phyloP scores from a whole-genome alignment of 2,888 invertebrate genomes.

The Cremastinae sp. region DNA sequence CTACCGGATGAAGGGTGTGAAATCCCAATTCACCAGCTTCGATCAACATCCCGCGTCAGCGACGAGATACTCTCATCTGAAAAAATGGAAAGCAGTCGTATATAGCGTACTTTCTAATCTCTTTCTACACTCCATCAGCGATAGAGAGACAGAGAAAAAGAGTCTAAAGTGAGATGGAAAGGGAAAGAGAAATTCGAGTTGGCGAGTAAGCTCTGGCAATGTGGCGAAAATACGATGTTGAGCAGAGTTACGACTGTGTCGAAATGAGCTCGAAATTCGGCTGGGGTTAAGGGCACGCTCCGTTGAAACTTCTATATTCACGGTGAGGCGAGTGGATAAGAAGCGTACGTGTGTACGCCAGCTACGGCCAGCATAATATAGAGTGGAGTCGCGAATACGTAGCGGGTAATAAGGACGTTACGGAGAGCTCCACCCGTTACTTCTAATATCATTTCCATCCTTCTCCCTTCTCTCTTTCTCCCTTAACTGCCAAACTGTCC shows the following conservation, averaged over 20 bases:
- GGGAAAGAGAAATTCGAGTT: constrained; percentile 11
- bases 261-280: constrained; percentile 70
- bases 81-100: constrained; percentile 25
- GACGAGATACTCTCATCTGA: neutral
- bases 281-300: constrained; percentile 11
- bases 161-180: no score
- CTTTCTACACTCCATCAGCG: no score
- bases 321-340: constrained; percentile 18
- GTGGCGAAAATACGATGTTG: constrained; percentile 65
- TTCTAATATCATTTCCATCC: constrained; percentile 70
- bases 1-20: no score
- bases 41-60: no score
- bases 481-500: constrained; percentile 31
- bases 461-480: constrained; percentile 38
- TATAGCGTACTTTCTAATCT: constrained; percentile 47
- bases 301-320: neutral
- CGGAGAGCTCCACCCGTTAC: constrained; percentile 71
- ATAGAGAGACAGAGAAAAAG: constrained; percentile 11
- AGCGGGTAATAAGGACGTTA: constrained; percentile 71
- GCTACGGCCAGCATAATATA: constrained; percentile 65
- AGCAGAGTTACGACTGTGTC: constrained; percentile 66
- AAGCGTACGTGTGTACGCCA: constrained; percentile 21
- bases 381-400: constrained; percentile 69
- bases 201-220: constrained; percentile 4
- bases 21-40: no score